Evolutionary conservation across 1,140 invertebrate genomes (phyloP), one percentile per base, ranked within the genome.

Genomic region (Sinella curviseta): DNA sequence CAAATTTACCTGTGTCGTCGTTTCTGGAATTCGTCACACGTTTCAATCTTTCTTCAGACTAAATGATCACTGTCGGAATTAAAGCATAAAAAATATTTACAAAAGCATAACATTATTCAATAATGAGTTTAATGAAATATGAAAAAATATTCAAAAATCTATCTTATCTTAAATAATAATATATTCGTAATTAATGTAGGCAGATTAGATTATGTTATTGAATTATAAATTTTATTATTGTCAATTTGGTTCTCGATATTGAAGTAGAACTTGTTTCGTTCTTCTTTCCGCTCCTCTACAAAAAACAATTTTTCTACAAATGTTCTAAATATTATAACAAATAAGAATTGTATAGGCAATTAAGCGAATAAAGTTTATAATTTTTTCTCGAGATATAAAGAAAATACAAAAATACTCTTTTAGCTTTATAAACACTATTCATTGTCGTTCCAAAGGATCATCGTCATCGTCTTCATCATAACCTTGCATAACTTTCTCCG

Each of bases 401-500:
- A 12, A 12, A 20, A 12, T 48, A 8, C 39, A 48, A 12, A 12
- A 48, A 48, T 20, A 20, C 20, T 20, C 39, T 12, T 48, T 12
- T 48, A 8, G 39, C 20, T 48, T 48, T 20, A 48, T 48, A 48
- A 48, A 12, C 20, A 48, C 8, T 12, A 20, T 8, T 60, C 24
- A n/a, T 48, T 48, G 39, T 48, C 12, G 57, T 16, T 60, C 57
- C 57, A 60, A 24, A 48, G 20, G 8, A 74, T 78, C 65, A 28
- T 70, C 57, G 1, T 54, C 65, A 20, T 78, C 70, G 2, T 24
- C 2, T 14, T 73, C 65, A 1, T 74, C 70, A 8, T 1, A 20
- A 0, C 35, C 77, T n/a, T 35, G 16, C 82, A 82, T 82, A 8
- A 78, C 48, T 33, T 74, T 33, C 28, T 77, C 79, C 4, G 82